Conservation (phyloP, 2,797 vertebrate species). For the Ceyx erithaca region DNA sequence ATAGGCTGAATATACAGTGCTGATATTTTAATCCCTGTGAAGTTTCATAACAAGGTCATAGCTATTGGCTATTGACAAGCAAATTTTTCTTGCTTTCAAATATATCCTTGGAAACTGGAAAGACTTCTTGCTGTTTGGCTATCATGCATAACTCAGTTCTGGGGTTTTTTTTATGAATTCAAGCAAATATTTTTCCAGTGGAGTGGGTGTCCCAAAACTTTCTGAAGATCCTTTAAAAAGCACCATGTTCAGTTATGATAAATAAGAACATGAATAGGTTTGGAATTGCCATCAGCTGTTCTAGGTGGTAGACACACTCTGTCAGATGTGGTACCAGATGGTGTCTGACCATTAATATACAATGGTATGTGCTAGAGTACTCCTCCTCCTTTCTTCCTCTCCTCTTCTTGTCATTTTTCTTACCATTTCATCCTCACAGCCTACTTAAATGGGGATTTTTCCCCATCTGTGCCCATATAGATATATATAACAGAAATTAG, state of each 20-base stretch:
- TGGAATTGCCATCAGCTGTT: conserved; percentile 7
- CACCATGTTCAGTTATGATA: background rate
- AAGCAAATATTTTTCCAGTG: conserved; percentile 1
- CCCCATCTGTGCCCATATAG: background rate
- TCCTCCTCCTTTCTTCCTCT: background rate
- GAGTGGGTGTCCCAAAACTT: background rate
- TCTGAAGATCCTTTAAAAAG: background rate
- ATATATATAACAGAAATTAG: background rate
- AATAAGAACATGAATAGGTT: background rate
- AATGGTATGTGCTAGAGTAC: background rate
- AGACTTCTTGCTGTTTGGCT: background rate
- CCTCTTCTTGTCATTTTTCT: background rate
- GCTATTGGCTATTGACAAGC: conserved; percentile 16
- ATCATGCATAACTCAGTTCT: background rate
- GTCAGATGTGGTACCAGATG: background rate
- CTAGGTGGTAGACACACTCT: background rate
- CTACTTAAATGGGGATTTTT: background rate
- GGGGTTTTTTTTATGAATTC: background rate
- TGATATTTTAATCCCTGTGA: conserved; percentile 18
- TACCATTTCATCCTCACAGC: background rate
- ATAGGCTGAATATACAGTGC: conserved; percentile 1
- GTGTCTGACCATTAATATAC: background rate
- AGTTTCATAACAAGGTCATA: conserved; percentile 30
- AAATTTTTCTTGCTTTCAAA: conserved; percentile 33
- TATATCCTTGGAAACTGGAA: background rate